Evolutionary conservation across 2,888 invertebrate genomes (phyloP).

Genomic region (Neoscelio sp.): DNA sequence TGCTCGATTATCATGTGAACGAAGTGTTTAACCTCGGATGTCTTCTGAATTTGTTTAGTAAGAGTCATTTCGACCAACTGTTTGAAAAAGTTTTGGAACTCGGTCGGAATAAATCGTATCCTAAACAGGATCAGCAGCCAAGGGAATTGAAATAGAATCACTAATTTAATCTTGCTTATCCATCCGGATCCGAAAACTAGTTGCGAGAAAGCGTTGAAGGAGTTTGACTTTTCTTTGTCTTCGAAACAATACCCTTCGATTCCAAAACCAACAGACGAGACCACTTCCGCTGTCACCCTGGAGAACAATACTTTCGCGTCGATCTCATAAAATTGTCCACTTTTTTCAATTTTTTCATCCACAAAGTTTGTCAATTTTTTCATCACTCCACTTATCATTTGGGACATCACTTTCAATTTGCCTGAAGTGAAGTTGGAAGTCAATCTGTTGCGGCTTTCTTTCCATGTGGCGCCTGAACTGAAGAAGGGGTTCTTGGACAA

Average conservation of each 20-base stretch:
- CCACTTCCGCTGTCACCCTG: slow-evolving; percentile 67
- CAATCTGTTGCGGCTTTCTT: slow-evolving; percentile 49
- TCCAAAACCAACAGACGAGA: slow-evolving; percentile 67
- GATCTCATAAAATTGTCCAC: slow-evolving; percentile 70
- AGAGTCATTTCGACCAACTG: slow-evolving; percentile 63
- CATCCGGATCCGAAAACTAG: no score
- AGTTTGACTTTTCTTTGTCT: slow-evolving; percentile 12
- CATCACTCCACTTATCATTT: slow-evolving; percentile 4
- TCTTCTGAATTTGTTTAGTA: neutral
- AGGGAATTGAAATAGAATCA: slow-evolving; percentile 13
- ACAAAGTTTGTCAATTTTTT: slow-evolving; percentile 37
- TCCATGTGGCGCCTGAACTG: slow-evolving; percentile 69
- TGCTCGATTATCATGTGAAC: slow-evolving; percentile 82
- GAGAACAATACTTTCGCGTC: slow-evolving; percentile 63
- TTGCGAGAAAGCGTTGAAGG: no score
- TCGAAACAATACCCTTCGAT: slow-evolving; percentile 70
- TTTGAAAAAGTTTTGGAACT: slow-evolving; percentile 76
- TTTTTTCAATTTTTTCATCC: slow-evolving; percentile 3
- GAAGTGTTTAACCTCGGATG: slow-evolving; percentile 6
- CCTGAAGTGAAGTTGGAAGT: slow-evolving; percentile 37
- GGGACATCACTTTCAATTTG: slow-evolving; percentile 42
- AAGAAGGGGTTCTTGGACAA: slow-evolving; percentile 72
- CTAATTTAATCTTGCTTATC: neutral
- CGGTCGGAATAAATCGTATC: slow-evolving; percentile 76
- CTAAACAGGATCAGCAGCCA: slow-evolving; percentile 69